Evolutionary conservation across 2,888 invertebrate species (phyloP), one percentile per base, ranked within the genome.

Genomic region (Hypselothyrea guttata): DNA sequence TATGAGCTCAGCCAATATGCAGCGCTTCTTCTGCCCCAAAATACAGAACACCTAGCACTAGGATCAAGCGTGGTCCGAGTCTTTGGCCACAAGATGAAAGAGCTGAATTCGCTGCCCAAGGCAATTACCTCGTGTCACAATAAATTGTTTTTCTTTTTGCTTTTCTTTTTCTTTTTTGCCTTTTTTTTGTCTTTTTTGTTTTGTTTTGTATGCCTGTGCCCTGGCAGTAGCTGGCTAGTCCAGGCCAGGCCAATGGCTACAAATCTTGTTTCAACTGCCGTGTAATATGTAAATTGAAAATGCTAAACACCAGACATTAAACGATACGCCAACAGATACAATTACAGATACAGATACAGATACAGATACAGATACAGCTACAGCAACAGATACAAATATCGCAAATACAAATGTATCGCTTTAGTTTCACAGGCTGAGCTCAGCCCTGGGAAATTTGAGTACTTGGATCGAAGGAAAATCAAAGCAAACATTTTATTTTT

Each of bases 221-320:
- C 38, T 31, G 30, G 42, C 49, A 34, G 31, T n/a, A 45, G 38
- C 31, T 33, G 35, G 22, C 47, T 18, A 31, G 49, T 49, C 34
- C 42, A 33, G 40, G 47, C 53, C 22, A 44, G 54, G 53, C 61
- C 63, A 63, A 40, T 63, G 70, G 68, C 84, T 53, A 85, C 79
- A 85, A 86, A 81, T 86, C 79, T 84, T 81, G 79, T 83, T 84
- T 74, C 82, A 75, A 73, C 84, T 67, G 62, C 77, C 84, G 84
- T 81, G 79, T 81, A 84, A 81, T 81, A 81, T 81, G 86, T 86
- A 81, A 81, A 81, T 81, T 85, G 79, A 75, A 85, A 81, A 81
- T 81, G 86, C 86, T 81, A 78, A 78, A 78, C 85, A 85, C 85
- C 85, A 82, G 85, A 82, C 83, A 78, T 84, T 84, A 82, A 79